Percentiles rank a stretch among this genome's conserved stretches.
phyloP scores from a whole-genome alignment of 2,797 vertebrate genomes.

The Petrocephalus schoutedeni region DNA sequence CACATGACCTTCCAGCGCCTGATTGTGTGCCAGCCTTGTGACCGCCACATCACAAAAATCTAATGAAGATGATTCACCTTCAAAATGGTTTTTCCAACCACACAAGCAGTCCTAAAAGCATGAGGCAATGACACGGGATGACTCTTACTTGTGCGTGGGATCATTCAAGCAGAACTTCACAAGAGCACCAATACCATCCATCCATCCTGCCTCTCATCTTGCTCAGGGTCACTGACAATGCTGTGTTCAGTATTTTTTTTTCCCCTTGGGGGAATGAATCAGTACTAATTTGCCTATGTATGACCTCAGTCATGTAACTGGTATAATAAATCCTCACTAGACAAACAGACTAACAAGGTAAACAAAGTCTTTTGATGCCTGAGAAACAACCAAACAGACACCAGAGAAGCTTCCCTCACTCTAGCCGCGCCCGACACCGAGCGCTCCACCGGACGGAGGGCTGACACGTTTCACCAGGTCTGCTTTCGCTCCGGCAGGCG shows the following conservation, averaged over 20 bases:
- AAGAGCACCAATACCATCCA: background rate
- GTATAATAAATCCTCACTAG: background rate
- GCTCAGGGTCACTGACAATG: background rate
- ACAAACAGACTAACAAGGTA: background rate
- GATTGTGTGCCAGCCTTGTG: background rate
- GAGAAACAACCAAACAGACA: background rate
- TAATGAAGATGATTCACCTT: background rate
- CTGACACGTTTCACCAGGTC: background rate
- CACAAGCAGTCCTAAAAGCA: background rate
- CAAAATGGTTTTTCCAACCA: background rate
- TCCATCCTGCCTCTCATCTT: background rate
- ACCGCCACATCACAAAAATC: background rate
- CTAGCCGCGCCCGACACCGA: background rate
- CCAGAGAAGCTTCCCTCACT: background rate
- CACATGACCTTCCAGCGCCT: background rate
- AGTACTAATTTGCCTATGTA: background rate
- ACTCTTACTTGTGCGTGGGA: background rate
- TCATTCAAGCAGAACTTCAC: background rate
- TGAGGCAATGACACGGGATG: background rate
- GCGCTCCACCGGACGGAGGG: background rate
- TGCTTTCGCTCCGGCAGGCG: background rate
- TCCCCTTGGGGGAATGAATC: background rate
- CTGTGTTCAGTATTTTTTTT: background rate
- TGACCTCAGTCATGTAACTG: background rate
- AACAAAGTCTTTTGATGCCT: background rate